Evolutionary conservation across 2,888 invertebrate genomes (phyloP), one percentile per base, ranked within the genome.

Genomic region (Polyommatus iphigenia): DNA sequence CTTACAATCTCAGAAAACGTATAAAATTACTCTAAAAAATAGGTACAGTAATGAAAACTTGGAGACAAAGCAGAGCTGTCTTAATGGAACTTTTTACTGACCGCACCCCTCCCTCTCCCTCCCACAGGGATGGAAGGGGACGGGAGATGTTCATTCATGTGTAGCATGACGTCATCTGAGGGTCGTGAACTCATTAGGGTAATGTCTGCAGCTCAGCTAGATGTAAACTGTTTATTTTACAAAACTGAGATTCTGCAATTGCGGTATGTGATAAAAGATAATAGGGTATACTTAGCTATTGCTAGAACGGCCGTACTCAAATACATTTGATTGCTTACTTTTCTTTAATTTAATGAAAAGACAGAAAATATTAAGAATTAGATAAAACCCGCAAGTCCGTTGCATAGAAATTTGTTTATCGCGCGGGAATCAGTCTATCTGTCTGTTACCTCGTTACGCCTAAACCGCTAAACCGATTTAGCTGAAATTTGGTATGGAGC

Each of bases 81-180:
- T 32, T 67, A 67, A 32, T 67, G 29, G 15, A 67, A 67, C 24
- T 15, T 67, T 67, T 67, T 67, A 62, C 67, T 20, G 62, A 24
- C 62, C 62, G 67, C 67, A 67, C 67, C 67, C 67, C 18, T 67
- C 67, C 29, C 32, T 67, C 1, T 32, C 67, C 67, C 29, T 29
- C 82, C 67, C 18, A 32, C 67, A 82, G 79, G 79, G 81, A 82
- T 5, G 85, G 85, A 81, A 83, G 79, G 82, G 81, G 82, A 81
- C 84, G 86, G 88, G 84, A 85, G 87, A 81, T 89, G 90, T 90
- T 91, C 93, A 92, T 92, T 93, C 93, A 92, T 91, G 90, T 88
- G 89, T 85, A 82, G 82, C 85, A 86, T 91, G 91, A 92, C 92
- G 92, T 92, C 91, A 91, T 86, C 84, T 81, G 88, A 88, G 89